Percentiles rank a stretch among this genome's conserved stretches.
Evolutionary conservation across 2,888 invertebrate genomes (phyloP).

Genomic region (Xestia xanthographa): DNA sequence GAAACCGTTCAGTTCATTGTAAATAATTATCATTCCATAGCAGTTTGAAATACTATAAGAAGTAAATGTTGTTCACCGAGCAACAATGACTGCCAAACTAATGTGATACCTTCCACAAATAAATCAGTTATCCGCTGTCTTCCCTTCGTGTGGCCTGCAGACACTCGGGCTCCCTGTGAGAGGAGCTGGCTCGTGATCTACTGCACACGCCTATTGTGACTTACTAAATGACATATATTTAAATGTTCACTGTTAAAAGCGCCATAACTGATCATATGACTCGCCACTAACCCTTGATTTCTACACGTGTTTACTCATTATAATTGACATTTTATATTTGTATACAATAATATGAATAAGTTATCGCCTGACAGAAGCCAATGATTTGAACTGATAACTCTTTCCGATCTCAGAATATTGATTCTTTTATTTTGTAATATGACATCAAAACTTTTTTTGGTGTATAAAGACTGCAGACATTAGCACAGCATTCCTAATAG

Average conservation of each 20-base stretch:
- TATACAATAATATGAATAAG: neutral
- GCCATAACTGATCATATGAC: neutral
- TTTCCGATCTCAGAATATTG: conserved; percentile 38
- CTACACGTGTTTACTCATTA: neutral
- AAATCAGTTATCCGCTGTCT: neutral
- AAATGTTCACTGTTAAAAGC: neutral
- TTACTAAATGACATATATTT: neutral
- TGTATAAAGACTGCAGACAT: conserved; percentile 39
- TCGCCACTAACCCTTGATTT: neutral
- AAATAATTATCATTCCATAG: conserved; percentile 1
- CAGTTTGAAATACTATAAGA: neutral
- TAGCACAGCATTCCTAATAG: conserved; percentile 47
- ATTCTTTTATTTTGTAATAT: neutral
- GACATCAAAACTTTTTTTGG: conserved; percentile 17
- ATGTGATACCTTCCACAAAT: neutral
- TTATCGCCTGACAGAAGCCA: neutral
- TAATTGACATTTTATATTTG: neutral
- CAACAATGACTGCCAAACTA: conserved; percentile 7
- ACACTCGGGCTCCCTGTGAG: no score
- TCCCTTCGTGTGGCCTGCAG: neutral
- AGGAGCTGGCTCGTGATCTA: no score
- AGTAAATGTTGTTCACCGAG: neutral
- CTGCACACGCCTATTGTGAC: neutral
- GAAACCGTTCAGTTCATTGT: conserved; percentile 13
- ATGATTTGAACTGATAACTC: conserved; percentile 23